Conservation (phyloP, 2,113 vertebrate species). For the Elaphurus davidianus region DNA sequence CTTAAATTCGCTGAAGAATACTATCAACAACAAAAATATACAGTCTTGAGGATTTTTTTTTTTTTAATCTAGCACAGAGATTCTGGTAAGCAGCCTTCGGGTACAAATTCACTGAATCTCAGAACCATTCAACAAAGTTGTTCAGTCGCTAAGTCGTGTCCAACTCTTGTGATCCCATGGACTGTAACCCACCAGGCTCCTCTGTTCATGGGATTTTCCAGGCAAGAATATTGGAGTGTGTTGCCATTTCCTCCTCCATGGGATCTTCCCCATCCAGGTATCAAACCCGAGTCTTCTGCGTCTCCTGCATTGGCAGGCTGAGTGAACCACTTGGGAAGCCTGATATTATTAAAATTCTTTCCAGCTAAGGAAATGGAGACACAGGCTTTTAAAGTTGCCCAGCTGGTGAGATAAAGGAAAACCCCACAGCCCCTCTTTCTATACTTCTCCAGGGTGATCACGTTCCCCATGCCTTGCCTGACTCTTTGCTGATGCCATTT, state of each 20-base stretch:
- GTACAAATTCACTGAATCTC: background rate
- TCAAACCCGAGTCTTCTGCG: background rate
- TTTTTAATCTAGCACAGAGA: background rate
- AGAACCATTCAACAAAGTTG: background rate
- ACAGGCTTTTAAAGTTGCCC: background rate
- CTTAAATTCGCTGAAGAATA: background rate
- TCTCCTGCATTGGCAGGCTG: background rate
- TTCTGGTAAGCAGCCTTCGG: background rate
- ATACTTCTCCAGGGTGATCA: background rate
- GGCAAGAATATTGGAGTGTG: background rate
- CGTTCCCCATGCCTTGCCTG: background rate
- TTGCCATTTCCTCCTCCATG: background rate
- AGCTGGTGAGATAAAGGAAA: background rate
- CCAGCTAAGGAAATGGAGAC: background rate
- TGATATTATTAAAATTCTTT: background rate
- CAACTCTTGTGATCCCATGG: background rate
- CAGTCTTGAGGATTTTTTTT: background rate
- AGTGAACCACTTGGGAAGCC: background rate
- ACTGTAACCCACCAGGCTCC: background rate
- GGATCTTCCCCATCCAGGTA: background rate
- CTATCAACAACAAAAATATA: background rate
- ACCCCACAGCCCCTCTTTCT: background rate
- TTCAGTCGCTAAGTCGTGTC: background rate
- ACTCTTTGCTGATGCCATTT: background rate
- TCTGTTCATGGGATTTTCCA: background rate